Evolutionary conservation across 1,140 invertebrate species (phyloP), one percentile per base, ranked within the genome.

Genomic region (Batillaria attramentaria): DNA sequence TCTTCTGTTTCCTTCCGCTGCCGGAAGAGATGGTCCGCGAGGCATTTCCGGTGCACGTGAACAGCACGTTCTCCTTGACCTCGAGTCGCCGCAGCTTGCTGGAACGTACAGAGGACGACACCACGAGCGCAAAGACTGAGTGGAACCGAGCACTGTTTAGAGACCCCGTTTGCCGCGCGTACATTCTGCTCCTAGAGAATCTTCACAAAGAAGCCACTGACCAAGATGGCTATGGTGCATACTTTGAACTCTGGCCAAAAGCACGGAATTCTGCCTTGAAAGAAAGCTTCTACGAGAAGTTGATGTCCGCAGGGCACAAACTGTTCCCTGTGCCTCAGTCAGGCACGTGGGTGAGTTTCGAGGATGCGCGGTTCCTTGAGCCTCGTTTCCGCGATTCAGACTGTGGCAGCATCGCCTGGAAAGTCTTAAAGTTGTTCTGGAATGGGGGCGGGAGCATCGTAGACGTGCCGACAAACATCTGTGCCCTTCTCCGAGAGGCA

Each of bases 21-120:
- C 78, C 84, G 54, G 77, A 81, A 20, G 46, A 65, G n/a, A 81
- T 82, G 33, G 28, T 13, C 3, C 35, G n/a, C 1, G 39, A 35
- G 42, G 16, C 50, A 10, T 20, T 70, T 0, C 82, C 83, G 35
- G 70, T 84, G 35, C 81, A 84, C 50, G 77, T 86, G 24, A 88
- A 87, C 75, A 85, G 72, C n/a, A 50, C 79, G 2, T 88, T 89
- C 83, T 74, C 81, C n/a, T 68, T 87, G 31, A 81, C 80, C 1
- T 79, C 81, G 28, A 79, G 84, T 66, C 77, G 86, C 33, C 77
- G 77, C 28, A 69, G 74, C 28, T 50, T 84, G 1, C 74, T 62
- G 69, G 43, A 42, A 10, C 39, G 54, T 20, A 78, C 79, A 42
- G 81, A 84, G 41, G 83, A 83, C 68, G 81, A 84, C 50, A 77